Evolutionary conservation across 2,113 vertebrate species (phyloP), one percentile per base, ranked within the genome.

Genomic region (Prietella phreatophila): DNA sequence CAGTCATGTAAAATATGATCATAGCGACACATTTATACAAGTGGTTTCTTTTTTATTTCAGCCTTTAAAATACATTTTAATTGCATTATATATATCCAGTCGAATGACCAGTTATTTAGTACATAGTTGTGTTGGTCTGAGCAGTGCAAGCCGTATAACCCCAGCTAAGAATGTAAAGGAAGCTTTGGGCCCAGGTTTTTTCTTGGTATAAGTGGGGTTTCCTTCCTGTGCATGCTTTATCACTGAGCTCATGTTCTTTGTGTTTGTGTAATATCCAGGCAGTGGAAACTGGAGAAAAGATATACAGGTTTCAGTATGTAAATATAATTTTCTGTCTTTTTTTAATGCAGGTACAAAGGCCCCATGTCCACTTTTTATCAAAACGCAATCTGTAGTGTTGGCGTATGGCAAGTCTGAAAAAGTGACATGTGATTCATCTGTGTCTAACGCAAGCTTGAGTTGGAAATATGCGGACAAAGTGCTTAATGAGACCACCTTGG

Each of bases 291-390:
- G 30, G 5, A 20, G n/a, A 10, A 56, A 11, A 36, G 20, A 56
- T 15, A 30, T 50, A 11, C 27, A 79, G 27, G 27, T 56, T 33
- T 33, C 4, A 30, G 3, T 58, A 25, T 60, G 11, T 17, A 14
- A 63, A 17, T 63, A 8, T 47, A 27, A 42, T 47, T 42, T 25
- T 39, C 1, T 60, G 53, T 82, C 9, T 56, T 42, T 58, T 73
- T n/a, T 82, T 42, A 19, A 61, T 73, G n/a, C 85, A 91, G 90
- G 81, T 30, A 79, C 71, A 19, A 71, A 76, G 27, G 79, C 88
- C 1, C 4, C 42, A 14, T 91, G 90, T 58, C 85, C 81, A 4
- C 82, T 90, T n/a, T 30, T 69, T 20, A 6, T 91, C 25, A 39
- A 5, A 11, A 27, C 81, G 0, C 11, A 53, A 2, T 25, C 10